phyloP scores from a whole-genome alignment of 2,888 invertebrate genomes.

The Calliopum simillimum region DNA sequence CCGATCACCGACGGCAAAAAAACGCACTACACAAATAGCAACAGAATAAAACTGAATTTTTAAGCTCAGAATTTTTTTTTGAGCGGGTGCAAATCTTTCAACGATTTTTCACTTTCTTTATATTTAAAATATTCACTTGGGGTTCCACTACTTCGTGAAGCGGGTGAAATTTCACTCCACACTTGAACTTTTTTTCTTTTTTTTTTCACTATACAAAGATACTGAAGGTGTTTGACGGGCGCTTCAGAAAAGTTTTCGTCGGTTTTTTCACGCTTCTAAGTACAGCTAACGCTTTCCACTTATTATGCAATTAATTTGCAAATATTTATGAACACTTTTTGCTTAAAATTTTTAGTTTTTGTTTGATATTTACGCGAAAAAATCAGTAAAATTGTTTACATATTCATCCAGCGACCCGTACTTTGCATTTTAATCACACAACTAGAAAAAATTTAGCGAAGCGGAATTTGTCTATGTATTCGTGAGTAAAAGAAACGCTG shows the following conservation, averaged over 20 bases:
- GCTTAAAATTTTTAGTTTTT: slow-evolving; percentile 39
- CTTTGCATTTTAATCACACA: slow-evolving; percentile 52
- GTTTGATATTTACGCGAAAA: slow-evolving; percentile 51
- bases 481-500: not conserved
- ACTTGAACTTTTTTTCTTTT: slow-evolving; percentile 29
- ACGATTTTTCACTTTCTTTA: slow-evolving; percentile 6
- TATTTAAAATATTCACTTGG: slow-evolving; percentile 41
- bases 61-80: not conserved
- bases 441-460: slow-evolving; percentile 41
- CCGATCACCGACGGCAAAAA: slow-evolving; percentile 42
- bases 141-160: slow-evolving; percentile 7
- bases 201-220: slow-evolving; percentile 29
- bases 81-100: too few relatives aligned
- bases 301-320: slow-evolving; percentile 31
- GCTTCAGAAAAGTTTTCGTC: slow-evolving; percentile 14
- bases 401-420: slow-evolving; percentile 54
- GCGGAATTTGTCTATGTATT: not conserved
- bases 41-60: slow-evolving; percentile 4
- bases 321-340: slow-evolving; percentile 34
- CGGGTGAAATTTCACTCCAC: slow-evolving; percentile 38
- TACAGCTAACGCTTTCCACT: slow-evolving; percentile 13
- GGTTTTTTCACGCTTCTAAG: slow-evolving; percentile 19
- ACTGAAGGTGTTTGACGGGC: not conserved
- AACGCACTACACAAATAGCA: too few relatives aligned
- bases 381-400: slow-evolving; percentile 50